These are phyloP conservation scores for Phytoseiulus persimilis DNA, from an alignment of 2,888 invertebrate genomes.

Conservation along the genomic window DNA sequence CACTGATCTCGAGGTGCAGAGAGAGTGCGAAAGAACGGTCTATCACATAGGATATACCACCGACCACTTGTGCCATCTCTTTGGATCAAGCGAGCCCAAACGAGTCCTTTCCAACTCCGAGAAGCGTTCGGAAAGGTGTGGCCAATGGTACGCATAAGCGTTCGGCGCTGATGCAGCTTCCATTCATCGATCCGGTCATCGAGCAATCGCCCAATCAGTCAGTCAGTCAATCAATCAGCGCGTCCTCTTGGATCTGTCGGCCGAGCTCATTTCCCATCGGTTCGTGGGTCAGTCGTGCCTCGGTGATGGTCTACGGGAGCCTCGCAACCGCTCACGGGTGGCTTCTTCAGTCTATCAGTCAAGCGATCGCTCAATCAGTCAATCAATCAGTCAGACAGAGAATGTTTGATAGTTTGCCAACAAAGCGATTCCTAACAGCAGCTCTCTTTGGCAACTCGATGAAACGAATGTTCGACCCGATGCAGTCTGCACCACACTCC, in stretches of 20 bases:
- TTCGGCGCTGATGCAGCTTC: neutral
- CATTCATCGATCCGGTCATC: neutral
- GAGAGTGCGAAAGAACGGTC: neutral
- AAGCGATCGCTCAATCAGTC: neutral
- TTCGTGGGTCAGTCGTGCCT: too few relatives aligned
- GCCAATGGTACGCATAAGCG: neutral
- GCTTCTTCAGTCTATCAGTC: too few relatives aligned
- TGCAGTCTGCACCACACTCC: neutral
- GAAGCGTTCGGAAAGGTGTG: neutral
- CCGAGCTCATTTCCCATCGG: too few relatives aligned
- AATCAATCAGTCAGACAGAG: neutral
- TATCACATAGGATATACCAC: neutral
- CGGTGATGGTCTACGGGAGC: too few relatives aligned
- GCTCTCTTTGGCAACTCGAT: neutral
- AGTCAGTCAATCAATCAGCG: neutral
- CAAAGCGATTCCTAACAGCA: neutral
- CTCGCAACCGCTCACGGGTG: too few relatives aligned
- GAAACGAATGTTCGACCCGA: neutral
- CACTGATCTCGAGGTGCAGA: neutral
- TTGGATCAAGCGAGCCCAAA: neutral
- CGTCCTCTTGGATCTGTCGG: neutral
- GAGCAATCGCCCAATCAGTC: neutral
- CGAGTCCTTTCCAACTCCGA: neutral
- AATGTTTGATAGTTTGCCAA: neutral
- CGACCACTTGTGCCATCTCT: neutral